Evolutionary conservation across 2,797 vertebrate genomes (phyloP).

Genomic region (Jordanella pulchra): DNA sequence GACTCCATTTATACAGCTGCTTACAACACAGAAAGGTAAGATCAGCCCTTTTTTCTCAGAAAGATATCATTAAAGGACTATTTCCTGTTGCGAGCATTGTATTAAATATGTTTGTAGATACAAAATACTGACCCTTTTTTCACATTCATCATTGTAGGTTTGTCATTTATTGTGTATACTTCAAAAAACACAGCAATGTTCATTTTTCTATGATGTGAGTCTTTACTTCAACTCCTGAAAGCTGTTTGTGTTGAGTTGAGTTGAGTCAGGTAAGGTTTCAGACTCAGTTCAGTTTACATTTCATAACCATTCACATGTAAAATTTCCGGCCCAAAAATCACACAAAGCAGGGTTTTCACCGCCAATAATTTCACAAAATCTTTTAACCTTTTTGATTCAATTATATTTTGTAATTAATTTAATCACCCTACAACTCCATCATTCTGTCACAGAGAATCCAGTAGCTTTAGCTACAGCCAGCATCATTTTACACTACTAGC

Average conservation of each 20-base stretch:
- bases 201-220: constrained; percentile 38
- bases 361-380: constrained; percentile 48
- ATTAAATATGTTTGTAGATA: neutral
- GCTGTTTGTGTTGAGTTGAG: constrained; percentile 71
- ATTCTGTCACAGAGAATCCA: constrained; percentile 72
- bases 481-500: constrained; percentile 74
- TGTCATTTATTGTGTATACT: constrained; percentile 10
- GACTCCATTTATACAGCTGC: neutral
- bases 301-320: constrained; percentile 41
- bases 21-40: neutral
- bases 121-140: neutral
- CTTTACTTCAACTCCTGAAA: constrained; percentile 56
- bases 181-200: constrained; percentile 27
- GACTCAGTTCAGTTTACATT: constrained; percentile 47
- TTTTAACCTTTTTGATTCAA: constrained; percentile 48
- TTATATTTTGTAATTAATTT: constrained; percentile 81
- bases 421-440: constrained; percentile 62
- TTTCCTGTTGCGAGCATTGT: constrained; percentile 1
- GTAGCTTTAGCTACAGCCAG: constrained; percentile 72
- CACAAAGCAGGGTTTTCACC: constrained; percentile 40
- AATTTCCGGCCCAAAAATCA: constrained; percentile 17
- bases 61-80: neutral
- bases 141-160: constrained; percentile 4
- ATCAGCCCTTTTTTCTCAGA: neutral
- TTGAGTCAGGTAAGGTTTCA: constrained; percentile 72